Conservation (phyloP, 1,140 invertebrate species). For the Ephestia elutella region DNA sequence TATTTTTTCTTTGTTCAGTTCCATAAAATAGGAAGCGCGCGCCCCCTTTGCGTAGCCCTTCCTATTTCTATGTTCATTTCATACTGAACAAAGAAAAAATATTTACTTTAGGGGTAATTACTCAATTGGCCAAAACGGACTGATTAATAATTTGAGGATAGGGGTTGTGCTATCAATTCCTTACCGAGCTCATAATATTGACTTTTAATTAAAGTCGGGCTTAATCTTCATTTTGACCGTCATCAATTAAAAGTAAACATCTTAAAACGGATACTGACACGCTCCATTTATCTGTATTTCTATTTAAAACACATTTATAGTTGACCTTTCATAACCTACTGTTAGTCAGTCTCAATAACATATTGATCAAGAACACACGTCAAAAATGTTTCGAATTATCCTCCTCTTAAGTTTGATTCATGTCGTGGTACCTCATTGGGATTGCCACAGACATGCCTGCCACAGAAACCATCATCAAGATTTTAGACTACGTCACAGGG, state of each 20-base stretch:
- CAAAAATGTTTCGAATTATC: not conserved
- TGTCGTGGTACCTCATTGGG: not conserved
- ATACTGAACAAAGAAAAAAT: too few species aligned
- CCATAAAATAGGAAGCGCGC: too few species aligned
- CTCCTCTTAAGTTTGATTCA: not conserved
- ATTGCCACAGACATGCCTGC: not conserved
- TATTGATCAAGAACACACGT: not conserved
- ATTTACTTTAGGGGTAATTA: too few species aligned
- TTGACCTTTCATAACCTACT: not conserved
- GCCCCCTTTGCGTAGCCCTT: too few species aligned
- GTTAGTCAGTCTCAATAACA: not conserved
- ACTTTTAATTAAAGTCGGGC: not conserved
- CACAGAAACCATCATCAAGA: not conserved
- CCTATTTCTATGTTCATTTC: too few species aligned
- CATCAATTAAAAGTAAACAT: slow-evolving; percentile 2
- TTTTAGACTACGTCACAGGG: not conserved
- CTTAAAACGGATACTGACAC: not conserved
- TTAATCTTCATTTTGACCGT: not conserved
- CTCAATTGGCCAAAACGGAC: too few species aligned
- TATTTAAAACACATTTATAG: not conserved
- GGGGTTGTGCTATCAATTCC: not conserved
- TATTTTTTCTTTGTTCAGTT: too few species aligned
- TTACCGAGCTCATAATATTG: not conserved
- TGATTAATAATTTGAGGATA: not conserved
- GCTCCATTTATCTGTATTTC: not conserved